These are phyloP conservation scores for Villa cingulata DNA, from an alignment of 2,888 invertebrate species.

Conservation along the genomic window DNA sequence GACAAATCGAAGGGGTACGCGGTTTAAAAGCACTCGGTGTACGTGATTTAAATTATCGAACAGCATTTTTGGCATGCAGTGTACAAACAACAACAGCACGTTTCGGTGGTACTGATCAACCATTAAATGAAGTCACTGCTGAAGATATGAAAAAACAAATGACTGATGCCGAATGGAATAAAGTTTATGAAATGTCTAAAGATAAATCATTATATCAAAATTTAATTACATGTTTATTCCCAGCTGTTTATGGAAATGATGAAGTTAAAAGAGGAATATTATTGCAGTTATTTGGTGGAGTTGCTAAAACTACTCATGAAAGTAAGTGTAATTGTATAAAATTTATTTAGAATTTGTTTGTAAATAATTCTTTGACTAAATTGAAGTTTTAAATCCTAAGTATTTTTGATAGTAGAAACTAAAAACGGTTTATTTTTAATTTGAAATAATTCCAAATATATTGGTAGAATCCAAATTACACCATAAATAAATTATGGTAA, in stretches of 20 bases:
- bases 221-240: conserved; percentile 82
- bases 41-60: conserved; percentile 66
- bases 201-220: conserved; percentile 85
- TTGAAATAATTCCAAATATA: too few species aligned
- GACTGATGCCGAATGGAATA: conserved; percentile 88
- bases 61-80: conserved; percentile 90
- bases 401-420: too few species aligned
- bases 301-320: conserved; percentile 85
- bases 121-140: conserved; percentile 77
- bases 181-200: conserved; percentile 91
- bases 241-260: conserved; percentile 92
- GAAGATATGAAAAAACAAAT: conserved; percentile 88
- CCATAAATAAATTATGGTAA: too few species aligned
- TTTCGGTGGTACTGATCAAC: conserved; percentile 74
- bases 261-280: conserved; percentile 88
- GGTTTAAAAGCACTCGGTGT: conserved; percentile 73
- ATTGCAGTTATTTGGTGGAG: conserved; percentile 94
- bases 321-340: conserved; percentile 30
- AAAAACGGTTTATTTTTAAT: too few species aligned
- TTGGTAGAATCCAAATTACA: too few species aligned
- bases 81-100: conserved; percentile 74
- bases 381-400: too few species aligned
- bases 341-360: not conserved
- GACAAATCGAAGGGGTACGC: conserved; percentile 70
- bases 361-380: too few species aligned